Percentiles rank a stretch among this genome's conserved stretches.
Evolutionary conservation across 2,113 vertebrate species (phyloP).

Genomic region (Channa maculata): DNA sequence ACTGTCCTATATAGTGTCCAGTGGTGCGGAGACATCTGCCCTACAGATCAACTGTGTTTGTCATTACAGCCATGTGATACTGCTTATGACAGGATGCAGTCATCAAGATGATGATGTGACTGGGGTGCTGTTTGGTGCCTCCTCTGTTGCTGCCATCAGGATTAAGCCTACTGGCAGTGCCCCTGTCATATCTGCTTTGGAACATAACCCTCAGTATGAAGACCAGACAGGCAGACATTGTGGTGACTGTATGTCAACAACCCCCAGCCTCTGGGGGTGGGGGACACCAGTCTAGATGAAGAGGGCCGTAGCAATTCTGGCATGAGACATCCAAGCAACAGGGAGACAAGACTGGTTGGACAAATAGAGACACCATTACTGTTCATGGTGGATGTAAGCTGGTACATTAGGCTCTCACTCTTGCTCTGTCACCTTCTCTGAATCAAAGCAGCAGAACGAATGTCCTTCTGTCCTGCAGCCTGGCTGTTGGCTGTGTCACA

Average conservation of each 20-base stretch:
- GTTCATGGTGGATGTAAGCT: slow-evolving; percentile 59
- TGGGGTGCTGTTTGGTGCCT: slow-evolving; percentile 51
- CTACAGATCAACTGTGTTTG: slow-evolving; percentile 33
- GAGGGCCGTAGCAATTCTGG: slow-evolving; percentile 62
- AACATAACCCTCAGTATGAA: slow-evolving; percentile 69
- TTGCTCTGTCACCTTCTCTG: slow-evolving; percentile 44
- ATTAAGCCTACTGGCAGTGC: slow-evolving; percentile 65
- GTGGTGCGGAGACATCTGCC: slow-evolving; percentile 41
- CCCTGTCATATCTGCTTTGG: slow-evolving; percentile 70
- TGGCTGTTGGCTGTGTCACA: slow-evolving; percentile 27
- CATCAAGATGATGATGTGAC: slow-evolving; percentile 61
- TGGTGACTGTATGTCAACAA: slow-evolving; percentile 72
- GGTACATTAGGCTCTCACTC: slow-evolving; percentile 57
- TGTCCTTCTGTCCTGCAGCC: slow-evolving; percentile 41
- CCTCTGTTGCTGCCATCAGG: slow-evolving; percentile 41
- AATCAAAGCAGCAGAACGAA: slow-evolving; percentile 52
- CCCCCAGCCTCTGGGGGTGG: slow-evolving; percentile 61
- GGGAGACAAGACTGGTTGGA: slow-evolving; percentile 70
- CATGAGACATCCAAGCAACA: slow-evolving; percentile 63
- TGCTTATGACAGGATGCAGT: slow-evolving; percentile 59
- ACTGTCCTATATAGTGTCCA: slow-evolving; percentile 48
- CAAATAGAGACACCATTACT: slow-evolving; percentile 46
- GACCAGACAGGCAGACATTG: slow-evolving; percentile 64
- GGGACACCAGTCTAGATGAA: slow-evolving; percentile 59
- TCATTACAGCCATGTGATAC: slow-evolving; percentile 48